phyloP scores from a whole-genome alignment of 2,797 vertebrate genomes.

The Diceros bicornis region DNA sequence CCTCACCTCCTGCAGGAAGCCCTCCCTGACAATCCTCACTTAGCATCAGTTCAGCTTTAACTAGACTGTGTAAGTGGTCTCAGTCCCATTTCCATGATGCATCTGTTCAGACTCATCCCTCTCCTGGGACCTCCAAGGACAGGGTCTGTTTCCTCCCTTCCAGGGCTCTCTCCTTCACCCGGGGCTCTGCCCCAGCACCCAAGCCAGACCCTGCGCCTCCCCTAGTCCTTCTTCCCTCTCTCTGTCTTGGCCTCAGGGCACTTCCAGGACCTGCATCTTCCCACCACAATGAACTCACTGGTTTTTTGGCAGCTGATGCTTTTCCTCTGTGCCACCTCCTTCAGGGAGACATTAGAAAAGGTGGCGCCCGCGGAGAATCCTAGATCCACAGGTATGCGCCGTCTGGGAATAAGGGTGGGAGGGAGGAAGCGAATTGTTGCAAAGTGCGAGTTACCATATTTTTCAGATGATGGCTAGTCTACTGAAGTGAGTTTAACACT shows the following conservation, averaged over 20 bases:
- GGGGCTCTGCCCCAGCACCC: neutral
- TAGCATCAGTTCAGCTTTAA: neutral
- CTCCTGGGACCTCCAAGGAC: neutral
- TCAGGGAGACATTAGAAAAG: conserved; percentile 76
- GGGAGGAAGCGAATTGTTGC: neutral
- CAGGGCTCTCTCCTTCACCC: too few species aligned
- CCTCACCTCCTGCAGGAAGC: neutral
- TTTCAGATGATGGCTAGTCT: neutral
- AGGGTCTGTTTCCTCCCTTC: neutral
- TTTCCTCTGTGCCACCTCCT: conserved; percentile 82
- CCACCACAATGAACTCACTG: conserved; percentile 74
- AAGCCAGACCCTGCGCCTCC: neutral
- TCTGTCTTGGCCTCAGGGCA: conserved; percentile 52
- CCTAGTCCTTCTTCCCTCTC: neutral
- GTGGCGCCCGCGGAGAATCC: conserved; percentile 29
- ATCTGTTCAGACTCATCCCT: neutral
- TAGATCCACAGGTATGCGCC: conserved; percentile 74
- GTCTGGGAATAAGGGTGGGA: neutral
- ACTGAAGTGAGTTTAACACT: neutral
- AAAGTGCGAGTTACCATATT: neutral
- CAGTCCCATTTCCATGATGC: neutral
- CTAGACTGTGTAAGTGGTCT: neutral
- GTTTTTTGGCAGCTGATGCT: conserved; percentile 82
- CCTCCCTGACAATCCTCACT: neutral
- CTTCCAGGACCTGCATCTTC: neutral